These are phyloP conservation scores for Parotia lawesii DNA, from an alignment of 2,113 vertebrate species.

Conservation along the genomic window DNA sequence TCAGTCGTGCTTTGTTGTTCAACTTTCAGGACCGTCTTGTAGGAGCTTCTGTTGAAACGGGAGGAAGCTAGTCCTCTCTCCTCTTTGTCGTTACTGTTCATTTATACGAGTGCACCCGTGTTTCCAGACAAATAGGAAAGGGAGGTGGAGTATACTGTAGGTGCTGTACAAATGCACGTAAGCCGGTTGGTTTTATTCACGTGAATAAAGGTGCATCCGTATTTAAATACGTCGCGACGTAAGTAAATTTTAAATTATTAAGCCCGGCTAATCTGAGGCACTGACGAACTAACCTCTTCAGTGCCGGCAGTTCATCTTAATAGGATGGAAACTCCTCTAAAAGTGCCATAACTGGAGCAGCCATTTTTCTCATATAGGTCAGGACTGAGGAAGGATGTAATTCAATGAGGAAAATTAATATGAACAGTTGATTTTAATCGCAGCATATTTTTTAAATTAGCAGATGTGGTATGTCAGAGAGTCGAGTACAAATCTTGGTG, in stretches of 20 bases:
- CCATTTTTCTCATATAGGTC: background rate
- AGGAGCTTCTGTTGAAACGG: background rate
- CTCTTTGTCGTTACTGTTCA: rapidly evolving
- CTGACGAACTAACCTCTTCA: background rate
- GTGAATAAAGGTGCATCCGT: background rate
- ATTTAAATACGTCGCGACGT: background rate
- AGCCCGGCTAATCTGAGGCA: background rate
- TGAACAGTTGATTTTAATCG: background rate
- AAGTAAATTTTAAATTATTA: background rate
- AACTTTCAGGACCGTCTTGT: background rate
- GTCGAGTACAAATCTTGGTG: background rate
- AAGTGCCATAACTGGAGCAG: background rate
- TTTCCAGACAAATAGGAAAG: background rate
- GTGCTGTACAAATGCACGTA: too few relatives aligned
- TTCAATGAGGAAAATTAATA: background rate
- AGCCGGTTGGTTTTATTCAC: background rate
- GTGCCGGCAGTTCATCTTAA: background rate
- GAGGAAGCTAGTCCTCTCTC: background rate
- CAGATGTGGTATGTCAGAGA: background rate
- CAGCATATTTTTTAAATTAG: background rate
- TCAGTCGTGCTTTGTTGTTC: background rate
- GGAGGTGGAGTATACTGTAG: too few relatives aligned
- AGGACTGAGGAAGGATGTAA: background rate
- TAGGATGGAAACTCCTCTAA: background rate
- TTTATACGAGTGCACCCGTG: background rate